Evolutionary conservation across 2,888 invertebrate genomes (phyloP).

Genomic region (Terebella lapidaria): DNA sequence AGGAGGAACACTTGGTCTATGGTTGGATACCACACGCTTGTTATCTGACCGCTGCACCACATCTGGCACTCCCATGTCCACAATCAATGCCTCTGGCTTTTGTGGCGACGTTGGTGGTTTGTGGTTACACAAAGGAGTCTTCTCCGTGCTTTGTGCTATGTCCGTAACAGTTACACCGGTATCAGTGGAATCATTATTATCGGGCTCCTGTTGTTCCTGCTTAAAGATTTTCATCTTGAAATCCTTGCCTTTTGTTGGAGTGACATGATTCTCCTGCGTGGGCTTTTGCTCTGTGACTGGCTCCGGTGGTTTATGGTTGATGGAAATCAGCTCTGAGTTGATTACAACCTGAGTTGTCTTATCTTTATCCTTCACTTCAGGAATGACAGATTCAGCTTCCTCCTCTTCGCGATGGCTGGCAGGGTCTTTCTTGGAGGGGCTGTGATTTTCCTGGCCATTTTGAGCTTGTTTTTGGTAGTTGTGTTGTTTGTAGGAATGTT

Average conservation of each 20-base stretch:
- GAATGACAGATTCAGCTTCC: neutral
- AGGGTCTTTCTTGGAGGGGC: neutral
- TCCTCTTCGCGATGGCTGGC: no score
- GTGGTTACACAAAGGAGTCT: neutral
- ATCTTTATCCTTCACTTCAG: neutral
- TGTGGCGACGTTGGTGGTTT: neutral
- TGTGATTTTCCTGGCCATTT: constrained; percentile 4
- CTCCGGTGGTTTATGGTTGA: neutral
- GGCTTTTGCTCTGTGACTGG: neutral
- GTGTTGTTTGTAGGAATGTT: constrained; percentile 4
- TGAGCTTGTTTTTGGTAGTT: neutral
- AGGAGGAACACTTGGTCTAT: neutral
- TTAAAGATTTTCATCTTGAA: neutral
- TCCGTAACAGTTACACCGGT: neutral
- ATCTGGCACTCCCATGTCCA: neutral
- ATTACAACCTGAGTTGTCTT: neutral
- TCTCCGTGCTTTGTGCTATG: neutral
- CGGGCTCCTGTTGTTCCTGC: neutral
- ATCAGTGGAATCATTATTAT: neutral
- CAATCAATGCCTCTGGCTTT: neutral
- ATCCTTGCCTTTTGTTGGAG: neutral
- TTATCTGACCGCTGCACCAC: constrained; percentile 9
- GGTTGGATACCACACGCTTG: constrained; percentile 3
- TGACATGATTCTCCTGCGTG: neutral
- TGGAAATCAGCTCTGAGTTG: neutral